Conservation (phyloP, 2,888 invertebrate genomes). For the Lepeophtheirus nordmannii region DNA sequence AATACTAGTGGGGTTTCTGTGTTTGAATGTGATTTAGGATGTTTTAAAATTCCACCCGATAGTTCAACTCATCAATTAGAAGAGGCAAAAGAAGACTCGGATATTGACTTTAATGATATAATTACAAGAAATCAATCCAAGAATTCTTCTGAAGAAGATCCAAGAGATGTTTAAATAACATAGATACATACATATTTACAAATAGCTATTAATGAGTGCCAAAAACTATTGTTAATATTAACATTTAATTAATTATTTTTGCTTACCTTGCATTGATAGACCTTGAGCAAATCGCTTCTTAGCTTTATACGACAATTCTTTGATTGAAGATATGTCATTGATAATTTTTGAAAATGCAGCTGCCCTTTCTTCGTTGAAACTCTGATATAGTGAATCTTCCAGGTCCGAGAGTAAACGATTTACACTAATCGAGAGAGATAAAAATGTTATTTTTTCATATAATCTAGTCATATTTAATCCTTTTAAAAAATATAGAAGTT, state of each 20-base stretch:
- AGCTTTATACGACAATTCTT: conserved; percentile 2
- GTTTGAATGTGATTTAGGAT: conserved; percentile 21
- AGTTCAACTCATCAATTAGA: background rate
- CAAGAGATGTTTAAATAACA: background rate
- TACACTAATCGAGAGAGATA: background rate
- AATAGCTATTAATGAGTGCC: background rate
- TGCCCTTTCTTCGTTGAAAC: conserved; percentile 16
- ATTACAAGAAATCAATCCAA: background rate
- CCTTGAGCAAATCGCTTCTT: conserved; percentile 1
- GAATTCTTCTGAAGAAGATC: background rate
- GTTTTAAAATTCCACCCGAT: conserved; percentile 6
- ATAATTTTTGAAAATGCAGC: background rate
- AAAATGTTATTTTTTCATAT: too few relatives aligned
- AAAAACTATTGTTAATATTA: background rate
- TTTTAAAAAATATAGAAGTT: background rate
- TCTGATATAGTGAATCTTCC: conserved; percentile 14
- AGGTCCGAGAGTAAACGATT: conserved; percentile 20
- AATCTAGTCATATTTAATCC: too few relatives aligned
- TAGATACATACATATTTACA: background rate
- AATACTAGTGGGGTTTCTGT: conserved; percentile 14
- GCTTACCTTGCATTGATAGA: conserved; percentile 8
- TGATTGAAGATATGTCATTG: conserved; percentile 5
- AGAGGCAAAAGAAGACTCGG: background rate
- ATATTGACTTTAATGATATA: background rate
- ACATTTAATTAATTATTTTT: background rate